Conservation (phyloP, 2,888 invertebrate species). For the Hyppa rectilinea region DNA sequence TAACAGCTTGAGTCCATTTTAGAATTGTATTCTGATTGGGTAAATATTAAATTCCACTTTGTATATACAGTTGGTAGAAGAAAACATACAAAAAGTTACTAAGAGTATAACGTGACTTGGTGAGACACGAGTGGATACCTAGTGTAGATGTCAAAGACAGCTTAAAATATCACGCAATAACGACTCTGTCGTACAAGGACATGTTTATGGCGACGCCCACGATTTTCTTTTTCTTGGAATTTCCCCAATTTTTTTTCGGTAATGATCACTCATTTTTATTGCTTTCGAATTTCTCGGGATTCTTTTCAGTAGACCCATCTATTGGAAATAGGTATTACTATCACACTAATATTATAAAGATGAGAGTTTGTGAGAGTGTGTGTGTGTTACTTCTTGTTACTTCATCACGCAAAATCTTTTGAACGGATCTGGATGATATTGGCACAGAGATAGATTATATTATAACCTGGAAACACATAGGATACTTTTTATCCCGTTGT, state of each 20-base stretch:
- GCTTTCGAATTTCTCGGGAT: constrained; percentile 17
- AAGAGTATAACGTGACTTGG: constrained; percentile 13
- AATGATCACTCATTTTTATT: constrained; percentile 7
- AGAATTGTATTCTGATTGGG: constrained; percentile 6
- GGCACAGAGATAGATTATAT: too few species aligned
- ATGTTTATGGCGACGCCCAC: constrained; percentile 4
- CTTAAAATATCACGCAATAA: constrained; percentile 4
- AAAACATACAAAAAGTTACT: background rate
- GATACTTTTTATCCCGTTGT: too few species aligned
- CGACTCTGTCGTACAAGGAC: constrained; percentile 1
- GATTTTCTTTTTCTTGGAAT: constrained; percentile 13
- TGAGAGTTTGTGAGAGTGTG: too few species aligned
- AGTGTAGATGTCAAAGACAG: constrained; percentile 3
- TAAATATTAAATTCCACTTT: constrained; percentile 13
- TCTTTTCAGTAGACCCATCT: background rate
- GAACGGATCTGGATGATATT: too few species aligned
- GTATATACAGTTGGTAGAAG: background rate
- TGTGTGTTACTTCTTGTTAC: too few species aligned
- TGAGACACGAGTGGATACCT: background rate
- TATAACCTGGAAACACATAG: too few species aligned
- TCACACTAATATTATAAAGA: too few species aligned
- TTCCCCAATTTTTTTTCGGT: constrained; percentile 1
- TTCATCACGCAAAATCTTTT: too few species aligned
- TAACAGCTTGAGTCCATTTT: background rate
- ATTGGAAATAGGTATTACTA: background rate